Conservation (phyloP, 1,140 invertebrate genomes). For the Lycorma delicatula region DNA sequence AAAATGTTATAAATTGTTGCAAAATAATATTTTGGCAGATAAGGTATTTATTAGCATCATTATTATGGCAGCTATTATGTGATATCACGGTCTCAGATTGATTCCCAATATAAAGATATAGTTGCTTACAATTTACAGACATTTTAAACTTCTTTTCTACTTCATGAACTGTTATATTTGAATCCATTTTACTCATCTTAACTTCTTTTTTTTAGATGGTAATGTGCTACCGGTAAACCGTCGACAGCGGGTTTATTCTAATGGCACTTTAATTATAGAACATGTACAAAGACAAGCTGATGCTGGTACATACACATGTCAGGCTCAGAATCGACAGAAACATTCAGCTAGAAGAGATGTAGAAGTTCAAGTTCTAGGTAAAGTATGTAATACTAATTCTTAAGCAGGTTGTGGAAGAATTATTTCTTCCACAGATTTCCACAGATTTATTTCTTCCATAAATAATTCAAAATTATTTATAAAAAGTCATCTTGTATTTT, state of each 20-base stretch:
- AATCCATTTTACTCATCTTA: neutral
- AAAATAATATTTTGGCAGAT: no score
- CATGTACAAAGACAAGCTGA: conserved; percentile 68
- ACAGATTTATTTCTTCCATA: no score
- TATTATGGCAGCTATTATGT: no score
- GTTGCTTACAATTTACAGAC: no score
- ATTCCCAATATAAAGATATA: no score
- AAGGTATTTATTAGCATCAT: no score
- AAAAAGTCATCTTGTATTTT: no score
- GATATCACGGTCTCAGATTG: no score
- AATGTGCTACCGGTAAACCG: conserved; percentile 75
- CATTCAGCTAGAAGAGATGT: conserved; percentile 70
- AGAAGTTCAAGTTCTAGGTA: conserved; percentile 76
- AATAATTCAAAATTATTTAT: no score
- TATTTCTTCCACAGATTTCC: no score
- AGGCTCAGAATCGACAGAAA: conserved; percentile 73
- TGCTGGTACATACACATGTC: conserved; percentile 79
- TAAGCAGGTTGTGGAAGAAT: no score
- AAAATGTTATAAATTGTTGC: no score
- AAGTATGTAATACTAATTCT: conserved; percentile 33
- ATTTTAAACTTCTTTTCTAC: neutral
- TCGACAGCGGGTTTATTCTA: conserved; percentile 74
- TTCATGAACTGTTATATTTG: neutral
- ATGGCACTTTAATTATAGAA: conserved; percentile 79
- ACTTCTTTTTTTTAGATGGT: conserved; percentile 48